Base-by-base conservation (phyloP, 2,113 vertebrate genomes). In the Manacus vitellinus region DNA sequence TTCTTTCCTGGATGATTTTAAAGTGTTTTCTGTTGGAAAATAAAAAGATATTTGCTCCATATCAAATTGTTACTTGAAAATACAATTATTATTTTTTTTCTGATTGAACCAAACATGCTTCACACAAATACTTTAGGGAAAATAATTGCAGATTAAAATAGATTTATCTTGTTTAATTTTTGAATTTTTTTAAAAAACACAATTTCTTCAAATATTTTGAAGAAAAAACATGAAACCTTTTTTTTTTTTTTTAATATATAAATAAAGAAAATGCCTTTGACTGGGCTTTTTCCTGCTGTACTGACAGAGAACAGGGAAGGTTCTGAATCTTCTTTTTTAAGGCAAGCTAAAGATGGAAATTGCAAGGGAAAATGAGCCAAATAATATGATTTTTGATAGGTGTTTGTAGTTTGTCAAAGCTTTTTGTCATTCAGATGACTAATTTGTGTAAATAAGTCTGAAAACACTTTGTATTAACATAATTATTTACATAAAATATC, bases 381-480 rank as follows among this genome's bases (percentile, higher is more conserved):
- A 94, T 61, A 91, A 89, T 94, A 94, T 56, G 91, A 92, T 95
- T 96, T 97, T 96, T 96, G 66, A 91, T 95, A 95, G 92, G 89
- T 94, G 94, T 84, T 92, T 96, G 59, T 95, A 92, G 94, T 96
- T 97, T 95, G 89, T 92, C 85, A 94, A 77, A 95, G 79, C 63
- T 89, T 97, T 97, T 95, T 96, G 96, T 96, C 91, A 89, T 95
- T 89, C 76, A 74, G 59, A 87, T 95, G 90, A 92, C 92, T 96
- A 96, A 96, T 98, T 97, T 97, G 86, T 97, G 94, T 97, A 90
- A 94, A 96, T 94, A 97, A 74, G 59, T 95, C 94, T 94, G 87
- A 89, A 97, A 93, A 85, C 95, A 95, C 85, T 83, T 96, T 87
- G 95, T 94, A 92, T 97, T 92, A 94, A 95, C 59, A 52, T 94